Percentiles rank a stretch among this genome's conserved stretches.
phyloP scores from a whole-genome alignment of 1,140 invertebrate species.

The Eumeta japonica region DNA sequence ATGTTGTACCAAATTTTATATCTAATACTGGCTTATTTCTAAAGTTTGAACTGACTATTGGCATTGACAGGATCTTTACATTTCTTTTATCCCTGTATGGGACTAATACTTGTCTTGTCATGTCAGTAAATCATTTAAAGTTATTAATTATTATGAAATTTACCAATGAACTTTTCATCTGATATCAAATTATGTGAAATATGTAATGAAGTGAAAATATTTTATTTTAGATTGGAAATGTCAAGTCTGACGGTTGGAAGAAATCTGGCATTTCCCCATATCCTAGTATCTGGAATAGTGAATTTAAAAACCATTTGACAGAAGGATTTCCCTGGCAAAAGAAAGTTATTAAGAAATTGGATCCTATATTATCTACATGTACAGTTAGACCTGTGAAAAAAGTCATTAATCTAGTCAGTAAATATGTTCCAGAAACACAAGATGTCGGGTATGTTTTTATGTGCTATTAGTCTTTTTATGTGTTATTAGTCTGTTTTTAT shows the following conservation, averaged over 20 bases:
- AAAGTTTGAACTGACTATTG: too few species aligned
- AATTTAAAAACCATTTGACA: constrained; percentile 21
- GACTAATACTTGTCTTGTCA: constrained; percentile 5
- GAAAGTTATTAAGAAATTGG: constrained; percentile 21
- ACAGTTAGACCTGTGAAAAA: constrained; percentile 28
- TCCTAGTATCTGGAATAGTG: constrained; percentile 42
- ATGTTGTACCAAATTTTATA: too few species aligned
- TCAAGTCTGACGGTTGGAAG: constrained; percentile 34
- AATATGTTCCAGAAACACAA: constrained; percentile 41
- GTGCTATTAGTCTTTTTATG: constrained; percentile 29
- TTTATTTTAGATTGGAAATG: constrained; percentile 18
- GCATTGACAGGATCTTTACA: too few species aligned
- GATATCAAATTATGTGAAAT: not conserved
- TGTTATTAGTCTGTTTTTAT: too few species aligned
- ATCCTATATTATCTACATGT: constrained; percentile 23
- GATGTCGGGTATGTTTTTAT: constrained; percentile 29
- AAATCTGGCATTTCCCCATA: constrained; percentile 30
- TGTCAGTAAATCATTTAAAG: not conserved
- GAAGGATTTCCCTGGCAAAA: constrained; percentile 27
- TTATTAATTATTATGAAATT: not conserved
- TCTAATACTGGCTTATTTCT: too few species aligned
- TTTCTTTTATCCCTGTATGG: not conserved
- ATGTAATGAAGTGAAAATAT: too few species aligned
- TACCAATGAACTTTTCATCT: not conserved
- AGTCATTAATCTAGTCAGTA: constrained; percentile 33